Conservation (phyloP, 2,797 vertebrate species). For the Diceros bicornis region DNA sequence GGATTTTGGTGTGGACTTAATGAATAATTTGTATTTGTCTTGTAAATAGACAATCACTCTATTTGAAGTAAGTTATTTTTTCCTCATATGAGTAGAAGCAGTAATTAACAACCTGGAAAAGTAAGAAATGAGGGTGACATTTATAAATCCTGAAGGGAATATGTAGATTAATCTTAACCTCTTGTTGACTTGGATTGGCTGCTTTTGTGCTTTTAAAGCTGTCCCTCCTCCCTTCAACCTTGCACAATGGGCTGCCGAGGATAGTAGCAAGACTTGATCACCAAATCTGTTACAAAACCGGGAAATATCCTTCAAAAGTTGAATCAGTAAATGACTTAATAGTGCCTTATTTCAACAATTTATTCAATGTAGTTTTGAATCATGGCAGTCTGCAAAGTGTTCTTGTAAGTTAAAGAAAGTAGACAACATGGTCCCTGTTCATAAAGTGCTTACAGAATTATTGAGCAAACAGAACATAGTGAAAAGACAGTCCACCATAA, state of each 20-base stretch:
- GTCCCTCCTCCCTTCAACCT: background rate
- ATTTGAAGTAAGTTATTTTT: background rate
- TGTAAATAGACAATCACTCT: slow-evolving; percentile 3
- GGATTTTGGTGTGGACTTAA: background rate
- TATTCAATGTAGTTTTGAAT: background rate
- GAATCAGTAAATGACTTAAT: background rate
- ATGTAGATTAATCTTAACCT: background rate
- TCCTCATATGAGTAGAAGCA: background rate
- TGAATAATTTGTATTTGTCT: slow-evolving; percentile 30
- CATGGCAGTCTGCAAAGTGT: background rate
- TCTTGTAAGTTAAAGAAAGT: background rate
- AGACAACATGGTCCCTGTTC: background rate
- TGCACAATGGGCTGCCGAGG: background rate
- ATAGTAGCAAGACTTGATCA: background rate
- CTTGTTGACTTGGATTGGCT: background rate
- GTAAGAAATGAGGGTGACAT: background rate
- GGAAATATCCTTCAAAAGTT: background rate
- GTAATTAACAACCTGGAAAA: background rate
- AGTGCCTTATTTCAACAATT: background rate
- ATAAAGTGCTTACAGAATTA: background rate
- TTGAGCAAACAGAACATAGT: background rate
- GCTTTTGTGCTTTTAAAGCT: background rate
- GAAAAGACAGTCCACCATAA: background rate
- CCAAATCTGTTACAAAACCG: slow-evolving; percentile 17
- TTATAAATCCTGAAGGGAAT: background rate